Conservation (phyloP, 2,797 vertebrate species). For the Valencia hispanica region DNA sequence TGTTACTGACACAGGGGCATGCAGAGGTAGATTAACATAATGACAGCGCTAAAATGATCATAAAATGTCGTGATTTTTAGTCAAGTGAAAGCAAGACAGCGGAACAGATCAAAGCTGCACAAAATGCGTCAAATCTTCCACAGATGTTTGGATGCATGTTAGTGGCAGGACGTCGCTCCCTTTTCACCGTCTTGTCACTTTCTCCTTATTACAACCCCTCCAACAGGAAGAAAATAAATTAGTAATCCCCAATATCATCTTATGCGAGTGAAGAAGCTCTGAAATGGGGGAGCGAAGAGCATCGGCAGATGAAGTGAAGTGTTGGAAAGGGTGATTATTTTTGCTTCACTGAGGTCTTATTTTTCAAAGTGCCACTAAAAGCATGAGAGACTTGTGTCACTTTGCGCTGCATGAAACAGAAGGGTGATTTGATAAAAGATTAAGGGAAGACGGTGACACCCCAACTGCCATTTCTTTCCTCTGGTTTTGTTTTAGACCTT, state of each 20-base stretch:
- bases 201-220: conserved; percentile 53
- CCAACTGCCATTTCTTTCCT: conserved; percentile 18
- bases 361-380: conserved; percentile 83
- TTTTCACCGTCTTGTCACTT: conserved; percentile 57
- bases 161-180: conserved; percentile 40
- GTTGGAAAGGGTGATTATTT: conserved; percentile 78
- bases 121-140: conserved; percentile 28
- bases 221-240: conserved; percentile 74
- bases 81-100: conserved; percentile 43
- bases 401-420: conserved; percentile 58
- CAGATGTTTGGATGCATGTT: conserved; percentile 20
- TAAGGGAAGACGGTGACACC: conserved; percentile 65
- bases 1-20: conserved; percentile 5
- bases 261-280: conserved; percentile 64
- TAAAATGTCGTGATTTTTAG: conserved; percentile 26
- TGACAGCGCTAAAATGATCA: conserved; percentile 25
- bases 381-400: conserved; percentile 79
- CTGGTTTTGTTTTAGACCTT: conserved; percentile 50
- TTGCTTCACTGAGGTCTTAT: conserved; percentile 80
- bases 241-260: conserved; percentile 79
- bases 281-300: conserved; percentile 63
- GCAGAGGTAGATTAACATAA: conserved; percentile 22
- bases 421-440: conserved; percentile 72
- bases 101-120: conserved; percentile 43
- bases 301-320: conserved; percentile 71